A percentile compares a stretch with the other conserved stretches of the same genome.
These are phyloP conservation scores for Sebastes steindachneri DNA, from an alignment of 2,797 vertebrate species.

Conservation along the genomic window DNA sequence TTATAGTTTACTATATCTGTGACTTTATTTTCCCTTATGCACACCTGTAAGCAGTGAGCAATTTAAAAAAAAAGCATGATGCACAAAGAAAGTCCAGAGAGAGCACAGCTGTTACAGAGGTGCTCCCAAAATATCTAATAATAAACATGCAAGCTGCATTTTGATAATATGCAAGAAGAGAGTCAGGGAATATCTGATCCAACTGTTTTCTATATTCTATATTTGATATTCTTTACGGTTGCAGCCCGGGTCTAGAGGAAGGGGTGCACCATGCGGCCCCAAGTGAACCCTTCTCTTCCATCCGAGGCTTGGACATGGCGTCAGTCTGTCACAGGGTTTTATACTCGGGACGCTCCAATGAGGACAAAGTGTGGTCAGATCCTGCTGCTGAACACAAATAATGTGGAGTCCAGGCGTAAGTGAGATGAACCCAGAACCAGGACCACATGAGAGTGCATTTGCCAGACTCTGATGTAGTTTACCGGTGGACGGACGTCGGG, in stretches of 20 bases:
- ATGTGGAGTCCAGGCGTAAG: not conserved
- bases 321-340: not conserved
- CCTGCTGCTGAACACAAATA: not conserved
- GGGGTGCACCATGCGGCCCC: not conserved
- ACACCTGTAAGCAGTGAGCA: too few species aligned
- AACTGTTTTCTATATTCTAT: too few species aligned
- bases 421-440: not conserved
- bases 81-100: too few species aligned
- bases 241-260: not conserved
- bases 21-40: too few species aligned
- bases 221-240: too few species aligned
- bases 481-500: not conserved
- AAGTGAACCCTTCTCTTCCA: too few species aligned
- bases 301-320: not conserved
- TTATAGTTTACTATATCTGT: too few species aligned
- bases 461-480: conserved; percentile 1
- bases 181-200: too few species aligned
- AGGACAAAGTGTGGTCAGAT: not conserved
- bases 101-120: too few species aligned
- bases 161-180: too few species aligned
- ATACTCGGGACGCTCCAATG: not conserved
- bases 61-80: too few species aligned
- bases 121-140: too few species aligned
- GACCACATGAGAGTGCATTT: conserved; percentile 4
- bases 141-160: not conserved